Base-by-base conservation (phyloP, 64 coral and sea anemone species). In the Pocillopora damicornis region DNA sequence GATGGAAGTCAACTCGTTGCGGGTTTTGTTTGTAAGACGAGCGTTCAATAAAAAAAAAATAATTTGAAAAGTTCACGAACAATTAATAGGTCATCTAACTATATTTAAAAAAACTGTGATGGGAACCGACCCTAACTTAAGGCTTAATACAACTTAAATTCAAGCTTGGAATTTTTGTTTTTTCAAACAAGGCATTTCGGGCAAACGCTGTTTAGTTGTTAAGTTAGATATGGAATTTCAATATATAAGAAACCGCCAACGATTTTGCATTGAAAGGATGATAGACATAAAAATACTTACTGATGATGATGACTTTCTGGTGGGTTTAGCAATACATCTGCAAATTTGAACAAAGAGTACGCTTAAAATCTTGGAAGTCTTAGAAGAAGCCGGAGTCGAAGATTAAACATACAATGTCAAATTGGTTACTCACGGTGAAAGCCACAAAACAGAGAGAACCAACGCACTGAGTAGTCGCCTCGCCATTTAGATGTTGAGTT, bases 401-500 rank as follows among this genome's bases (percentile, higher is more conserved):
- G 36, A 60, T 59, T 37, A 35, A 63, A 26, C 15, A n/a, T 57
- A 9, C 15, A 5, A 25, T 13, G 37, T 26, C 5, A 67, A 83
- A 25, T 56, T 26, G 51, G 12, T 25, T 72, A 85, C 81, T 85
- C 16, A 85, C 81, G 61, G 56, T 58, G 64, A 85, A 13, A 85
- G 63, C 37, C 65, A 85, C 25, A 85, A 22, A 72, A 85, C 14
- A 73, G 13, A 73, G 58, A 58, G 69, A 85, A 85, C 72, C 81
- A 63, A 85, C 17, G 18, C 9, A 7, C 9, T 4, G 7, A 45
- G 42, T 26, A 51, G 22, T 85, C 71, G 20, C 38, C 38, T 22
- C 37, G 81, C 81, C 81, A 85, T 85, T 20, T 71, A 57, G 38
- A 66, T 66, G 80, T 67, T 37, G 35, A 72, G 2, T 85, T 85